Base-by-base conservation (phyloP, 2,113 vertebrate genomes). In the Erythrolamprus reginae region DNA sequence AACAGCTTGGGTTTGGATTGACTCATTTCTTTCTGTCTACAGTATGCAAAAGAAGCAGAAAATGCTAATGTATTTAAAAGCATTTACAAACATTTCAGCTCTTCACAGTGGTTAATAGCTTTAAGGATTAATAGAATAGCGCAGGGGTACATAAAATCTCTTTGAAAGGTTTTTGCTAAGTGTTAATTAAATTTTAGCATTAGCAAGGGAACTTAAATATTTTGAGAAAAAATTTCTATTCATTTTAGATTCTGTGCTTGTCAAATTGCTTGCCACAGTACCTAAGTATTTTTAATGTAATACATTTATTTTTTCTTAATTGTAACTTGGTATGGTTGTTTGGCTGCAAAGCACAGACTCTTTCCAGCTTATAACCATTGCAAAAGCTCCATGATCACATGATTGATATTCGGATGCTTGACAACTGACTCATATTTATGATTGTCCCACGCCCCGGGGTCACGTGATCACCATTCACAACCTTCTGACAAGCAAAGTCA, bases 1-100 rank as follows among this genome's bases (percentile, higher is more conserved):
- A 7, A 70, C 47, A 83, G 91, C 90, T 92, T 91, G 61, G 77
- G 10, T 89, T 38, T 88, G 89, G 56, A 94, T 26, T 21, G 86
- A 91, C 88, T 95, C 91, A 88, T 96, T 90, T 3, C 84, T 50
- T 94, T 96, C 95, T 23, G 95, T 88, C 97, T 98, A 92, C 10
- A 88, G 50, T 95, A 95, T 53, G 89, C 17, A 84, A 88, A 52
- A 85, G 28, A 93, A 8, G 48, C 1, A 4, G 89, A 93, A 91
- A 6, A 89, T 15, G 0, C 86, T 42, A 89, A 88, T 93, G 58
- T 82, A 5, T 93, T 85, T 92, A 91, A 6, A 88, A 5, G 10
- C 86, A 1, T 28, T 70, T 61, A 4, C 24, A 88, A 82, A n/a
- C 56, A 90, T 70, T 23, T 0, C 0, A 89, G 86, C 56, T 88